Evolutionary conservation across 2,113 vertebrate species (phyloP).

Genomic region (Crotalus viridis): DNA sequence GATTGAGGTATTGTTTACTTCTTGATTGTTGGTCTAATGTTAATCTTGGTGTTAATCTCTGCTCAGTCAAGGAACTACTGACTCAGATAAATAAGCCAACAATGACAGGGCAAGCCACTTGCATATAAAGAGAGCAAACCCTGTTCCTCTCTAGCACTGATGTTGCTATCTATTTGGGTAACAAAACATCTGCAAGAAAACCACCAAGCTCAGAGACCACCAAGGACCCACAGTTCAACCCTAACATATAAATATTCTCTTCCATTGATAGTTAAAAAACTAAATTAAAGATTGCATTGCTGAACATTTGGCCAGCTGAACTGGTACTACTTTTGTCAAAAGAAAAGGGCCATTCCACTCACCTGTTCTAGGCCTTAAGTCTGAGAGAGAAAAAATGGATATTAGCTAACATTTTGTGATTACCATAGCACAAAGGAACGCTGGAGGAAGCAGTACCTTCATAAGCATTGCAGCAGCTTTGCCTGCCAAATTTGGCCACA

Average conservation of each 20-base stretch:
- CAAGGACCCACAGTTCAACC: not conserved
- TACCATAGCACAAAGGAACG: conserved; percentile 46
- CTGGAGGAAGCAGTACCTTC: conserved; percentile 71
- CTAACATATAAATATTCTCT: not conserved
- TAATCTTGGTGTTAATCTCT: not conserved
- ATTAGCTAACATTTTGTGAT: conserved; percentile 54
- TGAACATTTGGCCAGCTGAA: not conserved
- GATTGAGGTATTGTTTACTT: not conserved
- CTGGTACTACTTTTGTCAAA: not conserved
- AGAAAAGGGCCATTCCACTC: not conserved
- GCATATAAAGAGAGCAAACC: not conserved
- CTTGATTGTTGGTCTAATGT: not conserved
- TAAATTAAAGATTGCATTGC: not conserved
- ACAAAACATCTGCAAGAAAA: not conserved
- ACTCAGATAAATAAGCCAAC: not conserved
- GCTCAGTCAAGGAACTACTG: not conserved
- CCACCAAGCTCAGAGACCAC: not conserved
- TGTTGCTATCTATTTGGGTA: not conserved
- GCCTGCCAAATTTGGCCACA: conserved; percentile 71
- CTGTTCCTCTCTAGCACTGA: not conserved
- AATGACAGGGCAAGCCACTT: not conserved
- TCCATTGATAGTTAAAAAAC: not conserved
- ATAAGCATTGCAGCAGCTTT: conserved; percentile 67
- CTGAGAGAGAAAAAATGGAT: conserved; percentile 33
- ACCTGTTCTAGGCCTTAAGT: not conserved